Percentiles rank a stretch among this genome's conserved stretches.
Conservation (phyloP, 2,113 vertebrate species). For the Felis chaus region DNA sequence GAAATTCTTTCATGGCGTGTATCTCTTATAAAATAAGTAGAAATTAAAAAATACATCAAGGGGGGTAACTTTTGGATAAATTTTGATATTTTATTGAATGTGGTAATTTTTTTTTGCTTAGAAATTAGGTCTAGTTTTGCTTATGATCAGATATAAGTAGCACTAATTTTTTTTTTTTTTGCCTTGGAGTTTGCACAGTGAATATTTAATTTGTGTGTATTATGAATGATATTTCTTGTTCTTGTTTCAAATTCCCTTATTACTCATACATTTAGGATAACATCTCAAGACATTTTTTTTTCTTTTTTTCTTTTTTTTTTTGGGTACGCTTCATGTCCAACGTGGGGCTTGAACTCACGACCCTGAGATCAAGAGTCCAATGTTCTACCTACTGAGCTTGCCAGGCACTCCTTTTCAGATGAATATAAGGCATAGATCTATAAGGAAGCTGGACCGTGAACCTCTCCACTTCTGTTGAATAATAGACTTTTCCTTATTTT, state of each 20-base stretch:
- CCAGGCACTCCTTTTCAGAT: background rate
- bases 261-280: background rate
- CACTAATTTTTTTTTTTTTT: background rate
- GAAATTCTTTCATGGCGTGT: background rate
- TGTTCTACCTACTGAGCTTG: background rate
- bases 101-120: background rate
- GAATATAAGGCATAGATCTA: background rate
- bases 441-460: background rate
- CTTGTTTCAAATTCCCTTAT: background rate
- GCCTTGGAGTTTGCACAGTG: background rate
- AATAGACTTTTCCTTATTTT: background rate
- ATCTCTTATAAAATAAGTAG: background rate
- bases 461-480: background rate
- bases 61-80: background rate
- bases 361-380: background rate
- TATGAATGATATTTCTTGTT: background rate
- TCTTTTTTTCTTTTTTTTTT: background rate
- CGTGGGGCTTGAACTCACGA: background rate
- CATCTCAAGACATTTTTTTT: background rate
- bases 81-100: background rate
- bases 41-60: background rate
- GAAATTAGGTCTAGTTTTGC: background rate
- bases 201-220: background rate
- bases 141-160: background rate
- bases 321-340: background rate